Base-by-base conservation (phyloP, 2,797 vertebrate genomes). In the Meriones psammophilus region DNA sequence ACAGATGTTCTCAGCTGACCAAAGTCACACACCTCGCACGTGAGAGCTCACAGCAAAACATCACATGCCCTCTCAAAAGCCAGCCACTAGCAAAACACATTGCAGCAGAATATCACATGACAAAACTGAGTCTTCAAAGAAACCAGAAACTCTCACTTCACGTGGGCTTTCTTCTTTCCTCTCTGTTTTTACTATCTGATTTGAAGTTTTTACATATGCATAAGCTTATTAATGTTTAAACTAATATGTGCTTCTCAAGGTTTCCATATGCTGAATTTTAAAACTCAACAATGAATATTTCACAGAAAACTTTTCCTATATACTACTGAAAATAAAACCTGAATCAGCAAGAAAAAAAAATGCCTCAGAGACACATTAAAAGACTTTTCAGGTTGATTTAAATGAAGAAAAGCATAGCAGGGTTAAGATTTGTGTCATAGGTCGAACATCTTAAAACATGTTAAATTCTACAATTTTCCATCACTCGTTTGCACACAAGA, bases 321-420 rank as follows among this genome's bases (percentile, higher is more conserved):
- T 68, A 24, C 26, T 71, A 10, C 22, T 54, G 85, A 93, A 93
- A 91, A 88, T 88, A 33, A 88, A 95, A n/a, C 77, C 3, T 24
- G 81, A 92, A 50, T 58, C 26, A 18, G 39, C 30, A 58, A 46
- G 39, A 50, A 28, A 84, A 39, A 39, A 54, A 80, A 39, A 83
- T 42, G 15, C 80, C 36, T 79, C 80, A 92, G 42, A 73, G 28
- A 66, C 33, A 66, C 58, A 79, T 36, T 66, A 56, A 84, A 78
- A 56, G 54, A 24, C n/a, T 6, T 71, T 88, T 24, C 36, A 79
- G 39, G 10, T 62, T 84, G 10, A 12, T 33, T 58, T 79, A 50
- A 58, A 87, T 46, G 86, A 24, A 89, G 60, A 89, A 17, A 54
- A 74, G 20, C 10, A 14, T 14, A 80, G 78, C 78, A 93, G 26